Conservation (phyloP, 2,888 invertebrate species). For the Ligdia adustata region DNA sequence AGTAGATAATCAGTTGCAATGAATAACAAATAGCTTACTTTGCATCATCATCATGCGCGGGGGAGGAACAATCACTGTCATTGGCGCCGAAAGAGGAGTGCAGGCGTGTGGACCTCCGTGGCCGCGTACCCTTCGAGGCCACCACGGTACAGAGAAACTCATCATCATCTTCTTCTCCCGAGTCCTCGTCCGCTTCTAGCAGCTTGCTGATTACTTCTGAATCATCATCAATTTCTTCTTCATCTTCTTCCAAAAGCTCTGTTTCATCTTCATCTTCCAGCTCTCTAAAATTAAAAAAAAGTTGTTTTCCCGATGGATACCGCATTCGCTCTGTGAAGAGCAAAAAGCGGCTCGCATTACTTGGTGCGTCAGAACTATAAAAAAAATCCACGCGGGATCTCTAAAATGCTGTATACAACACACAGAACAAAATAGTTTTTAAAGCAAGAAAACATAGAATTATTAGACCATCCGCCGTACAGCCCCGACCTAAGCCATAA, state of each 20-base stretch:
- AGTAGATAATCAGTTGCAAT: no score
- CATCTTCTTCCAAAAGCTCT: slow-evolving; percentile 43
- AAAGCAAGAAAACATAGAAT: no score
- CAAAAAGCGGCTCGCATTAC: no score
- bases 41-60: slow-evolving; percentile 46
- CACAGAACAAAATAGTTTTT: no score
- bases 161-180: slow-evolving; percentile 56
- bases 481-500: no score
- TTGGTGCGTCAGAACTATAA: no score
- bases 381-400: no score
- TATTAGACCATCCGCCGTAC: no score
- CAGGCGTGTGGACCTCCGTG: slow-evolving; percentile 56
- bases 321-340: no score
- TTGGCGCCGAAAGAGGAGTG: slow-evolving; percentile 49
- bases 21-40: slow-evolving; percentile 45
- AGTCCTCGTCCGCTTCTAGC: slow-evolving; percentile 65
- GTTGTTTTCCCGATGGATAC: no score
- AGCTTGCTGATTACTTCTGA: slow-evolving; percentile 71
- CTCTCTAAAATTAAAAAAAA: slow-evolving; percentile 33
- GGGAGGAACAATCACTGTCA: slow-evolving; percentile 49
- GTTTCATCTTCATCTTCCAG: slow-evolving; percentile 43
- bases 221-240: slow-evolving; percentile 64
- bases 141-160: slow-evolving; percentile 59
- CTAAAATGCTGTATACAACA: no score
- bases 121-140: slow-evolving; percentile 44